phyloP scores from a whole-genome alignment of 2,797 vertebrate genomes.

The Heteromormyrus szaboi region DNA sequence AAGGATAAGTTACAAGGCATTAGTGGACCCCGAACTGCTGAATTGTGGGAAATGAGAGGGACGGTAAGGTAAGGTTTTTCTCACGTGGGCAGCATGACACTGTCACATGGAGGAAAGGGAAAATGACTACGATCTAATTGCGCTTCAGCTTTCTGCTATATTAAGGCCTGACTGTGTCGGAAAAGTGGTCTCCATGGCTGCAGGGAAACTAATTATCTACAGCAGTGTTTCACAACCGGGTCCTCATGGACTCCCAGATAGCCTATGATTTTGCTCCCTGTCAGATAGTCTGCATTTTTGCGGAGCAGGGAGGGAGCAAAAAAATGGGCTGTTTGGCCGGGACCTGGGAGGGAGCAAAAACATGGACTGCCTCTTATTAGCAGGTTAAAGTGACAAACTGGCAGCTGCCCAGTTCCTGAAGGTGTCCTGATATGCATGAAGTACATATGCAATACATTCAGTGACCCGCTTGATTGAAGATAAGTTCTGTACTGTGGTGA shows the following conservation, averaged over 20 bases:
- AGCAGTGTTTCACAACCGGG: background rate
- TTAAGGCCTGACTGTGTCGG: background rate
- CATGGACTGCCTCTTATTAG: background rate
- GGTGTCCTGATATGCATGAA: background rate
- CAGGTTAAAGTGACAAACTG: background rate
- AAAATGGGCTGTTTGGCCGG: background rate
- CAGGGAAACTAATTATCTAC: background rate
- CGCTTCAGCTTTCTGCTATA: background rate
- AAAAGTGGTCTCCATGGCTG: background rate
- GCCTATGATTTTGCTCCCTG: background rate
- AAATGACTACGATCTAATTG: background rate
- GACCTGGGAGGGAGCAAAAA: background rate
- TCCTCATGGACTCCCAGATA: background rate
- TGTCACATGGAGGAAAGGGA: background rate
- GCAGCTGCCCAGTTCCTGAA: background rate
- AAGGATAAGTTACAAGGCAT: background rate
- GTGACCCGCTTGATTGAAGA: background rate
- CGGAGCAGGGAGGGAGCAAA: background rate
- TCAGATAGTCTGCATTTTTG: background rate
- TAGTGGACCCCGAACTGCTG: background rate
- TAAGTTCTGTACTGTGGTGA: background rate
- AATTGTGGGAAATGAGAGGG: background rate
- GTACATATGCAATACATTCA: background rate
- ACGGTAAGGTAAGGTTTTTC: background rate
- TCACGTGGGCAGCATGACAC: background rate